Base-by-base conservation (phyloP, 2,797 vertebrate genomes). In the Chiloscyllium punctatum region DNA sequence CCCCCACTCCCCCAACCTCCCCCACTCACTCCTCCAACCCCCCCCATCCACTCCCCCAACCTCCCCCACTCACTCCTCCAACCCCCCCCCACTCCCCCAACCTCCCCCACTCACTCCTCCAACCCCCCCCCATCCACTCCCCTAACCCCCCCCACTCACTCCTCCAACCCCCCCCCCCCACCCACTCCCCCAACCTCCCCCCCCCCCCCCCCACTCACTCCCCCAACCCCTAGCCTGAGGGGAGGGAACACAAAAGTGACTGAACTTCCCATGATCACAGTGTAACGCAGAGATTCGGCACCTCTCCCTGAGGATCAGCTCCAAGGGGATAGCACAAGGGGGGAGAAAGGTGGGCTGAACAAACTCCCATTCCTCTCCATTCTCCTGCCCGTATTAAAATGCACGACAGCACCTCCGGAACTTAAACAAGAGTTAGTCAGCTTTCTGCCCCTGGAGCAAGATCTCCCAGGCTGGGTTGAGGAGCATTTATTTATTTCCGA, bases 381-480 rank as follows among this genome's bases (percentile, higher is more conserved):
- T 68, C 18, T 68, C 57, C 88, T 62, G 33, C 68, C 57, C n/a
- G 66, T n/a, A 92, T 92, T n/a, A n/a, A 66, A 25, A 48, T 94
- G 94, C 37, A 88, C 82, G 9, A 9, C 23, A 0, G n/a, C 0
- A 0, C 71, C 82, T 94, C 87, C 37, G 0, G 25, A 72, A 0
- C 0, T 51, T 42, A 94, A 95, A 95, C 0, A 51, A 51, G 92
- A 90, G 95, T 94, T 96, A 96, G 95, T 96, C 92, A 96, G 66
- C 82, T 95, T 51, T 84, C 74, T n/a, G 79, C 68, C 27, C 68
- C 68, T 66, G 33, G 62, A 30, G 33, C 94, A 37, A 53, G 86
- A 57, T 74, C 42, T 74, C 13, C 71, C 95, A 95, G 86, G 86
- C 33, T 92, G 69, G 72, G 27, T 57, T 51, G 11, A 91, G 94